These are phyloP conservation scores for Platycheirus albimanus DNA, from an alignment of 2,888 invertebrate species.

Conservation along the genomic window DNA sequence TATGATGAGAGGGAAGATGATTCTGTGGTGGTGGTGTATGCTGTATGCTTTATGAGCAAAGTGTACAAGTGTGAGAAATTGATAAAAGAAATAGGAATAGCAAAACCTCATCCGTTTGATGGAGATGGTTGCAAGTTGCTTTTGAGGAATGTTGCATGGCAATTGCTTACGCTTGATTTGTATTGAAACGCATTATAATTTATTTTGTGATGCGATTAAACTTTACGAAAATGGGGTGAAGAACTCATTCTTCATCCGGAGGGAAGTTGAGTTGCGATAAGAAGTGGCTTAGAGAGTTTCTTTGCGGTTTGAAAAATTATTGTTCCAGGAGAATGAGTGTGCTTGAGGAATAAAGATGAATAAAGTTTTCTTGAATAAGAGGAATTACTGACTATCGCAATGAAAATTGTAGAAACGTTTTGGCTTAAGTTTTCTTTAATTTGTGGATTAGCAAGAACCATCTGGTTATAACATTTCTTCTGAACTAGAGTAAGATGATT, in stretches of 20 bases:
- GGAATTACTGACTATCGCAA: too few relatives aligned
- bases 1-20: slow-evolving; percentile 21
- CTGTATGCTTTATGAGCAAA: neutral
- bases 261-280: slow-evolving; percentile 60
- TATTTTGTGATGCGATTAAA: slow-evolving; percentile 50
- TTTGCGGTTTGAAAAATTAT: too few relatives aligned
- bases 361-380: too few relatives aligned
- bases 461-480: too few relatives aligned
- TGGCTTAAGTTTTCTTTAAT: too few relatives aligned
- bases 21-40: neutral
- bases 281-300: neutral
- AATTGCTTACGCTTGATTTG: slow-evolving; percentile 50
- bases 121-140: slow-evolving; percentile 20
- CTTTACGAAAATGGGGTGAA: slow-evolving; percentile 49
- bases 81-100: slow-evolving; percentile 34
- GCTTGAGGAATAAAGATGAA: too few relatives aligned
- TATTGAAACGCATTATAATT: slow-evolving; percentile 58
- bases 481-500: too few relatives aligned
- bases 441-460: too few relatives aligned
- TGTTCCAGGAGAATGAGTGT: too few relatives aligned
- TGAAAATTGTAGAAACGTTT: too few relatives aligned
- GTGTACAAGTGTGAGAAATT: slow-evolving; percentile 22
- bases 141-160: slow-evolving; percentile 12
- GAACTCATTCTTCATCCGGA: slow-evolving; percentile 68
- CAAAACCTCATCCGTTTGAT: slow-evolving; percentile 39